phyloP scores from a whole-genome alignment of 2,888 invertebrate species.

The Drosophila conformis region DNA sequence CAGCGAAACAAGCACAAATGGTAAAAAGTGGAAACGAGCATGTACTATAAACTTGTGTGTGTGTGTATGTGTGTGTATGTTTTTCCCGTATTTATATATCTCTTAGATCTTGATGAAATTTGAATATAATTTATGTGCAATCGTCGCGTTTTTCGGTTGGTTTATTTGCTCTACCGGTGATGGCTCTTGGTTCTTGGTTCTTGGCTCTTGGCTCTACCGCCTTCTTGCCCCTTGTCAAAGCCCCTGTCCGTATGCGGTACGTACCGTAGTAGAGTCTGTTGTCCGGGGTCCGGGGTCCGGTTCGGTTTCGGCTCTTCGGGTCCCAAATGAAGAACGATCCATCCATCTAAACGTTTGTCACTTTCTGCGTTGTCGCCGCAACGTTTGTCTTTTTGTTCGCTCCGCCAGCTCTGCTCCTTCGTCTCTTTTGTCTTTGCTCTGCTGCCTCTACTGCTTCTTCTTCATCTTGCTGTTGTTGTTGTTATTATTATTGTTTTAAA shows the following conservation, averaged over 20 bases:
- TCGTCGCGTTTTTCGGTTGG: constrained; percentile 78
- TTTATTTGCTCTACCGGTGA: constrained; percentile 57
- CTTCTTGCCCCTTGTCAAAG: constrained; percentile 7
- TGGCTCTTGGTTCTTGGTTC: background rate
- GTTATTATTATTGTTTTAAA: constrained; percentile 34
- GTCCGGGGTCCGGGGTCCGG: constrained; percentile 23
- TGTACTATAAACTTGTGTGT: constrained; percentile 50
- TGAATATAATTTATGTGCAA: constrained; percentile 82
- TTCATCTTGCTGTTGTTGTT: constrained; percentile 18
- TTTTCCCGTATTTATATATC: constrained; percentile 76
- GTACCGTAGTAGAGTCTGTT: background rate
- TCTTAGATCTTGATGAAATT: constrained; percentile 79
- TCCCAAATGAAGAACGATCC: constrained; percentile 71
- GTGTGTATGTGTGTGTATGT: constrained; percentile 45
- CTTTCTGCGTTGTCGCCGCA: constrained; percentile 75
- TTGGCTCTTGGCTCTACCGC: constrained; percentile 9
- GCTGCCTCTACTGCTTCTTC: constrained; percentile 8
- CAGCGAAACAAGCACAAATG: constrained; percentile 39
- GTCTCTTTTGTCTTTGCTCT: constrained; percentile 50
- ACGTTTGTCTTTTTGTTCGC: constrained; percentile 72
- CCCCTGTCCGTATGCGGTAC: constrained; percentile 6
- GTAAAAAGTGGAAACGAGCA: constrained; percentile 56
- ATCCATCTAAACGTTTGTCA: constrained; percentile 80
- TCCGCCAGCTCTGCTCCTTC: constrained; percentile 73
- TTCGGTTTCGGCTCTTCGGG: constrained; percentile 21